Evolutionary conservation across 2,888 invertebrate species (phyloP).

Genomic region (Polymixis flavicincta): DNA sequence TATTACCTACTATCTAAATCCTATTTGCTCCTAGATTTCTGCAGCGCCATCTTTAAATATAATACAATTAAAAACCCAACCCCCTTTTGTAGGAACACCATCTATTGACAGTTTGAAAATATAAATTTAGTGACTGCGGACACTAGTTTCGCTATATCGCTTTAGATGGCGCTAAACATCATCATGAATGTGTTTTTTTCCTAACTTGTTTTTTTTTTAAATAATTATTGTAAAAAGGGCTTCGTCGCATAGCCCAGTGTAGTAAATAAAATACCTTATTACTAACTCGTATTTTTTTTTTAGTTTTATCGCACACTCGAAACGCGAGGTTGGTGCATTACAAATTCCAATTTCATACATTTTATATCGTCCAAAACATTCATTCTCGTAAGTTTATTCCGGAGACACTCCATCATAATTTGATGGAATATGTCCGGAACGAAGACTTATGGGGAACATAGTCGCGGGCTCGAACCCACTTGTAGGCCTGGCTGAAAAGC

Average conservation of each 20-base stretch:
- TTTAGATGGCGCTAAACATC: constrained; percentile 39
- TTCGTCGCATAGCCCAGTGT: neutral
- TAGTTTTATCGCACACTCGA: neutral
- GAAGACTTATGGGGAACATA: no score
- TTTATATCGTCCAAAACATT: neutral
- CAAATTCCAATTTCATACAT: neutral
- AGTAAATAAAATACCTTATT: neutral
- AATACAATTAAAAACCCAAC: neutral
- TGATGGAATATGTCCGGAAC: neutral
- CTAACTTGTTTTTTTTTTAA: neutral
- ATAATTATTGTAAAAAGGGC: neutral
- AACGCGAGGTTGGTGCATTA: neutral
- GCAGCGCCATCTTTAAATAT: constrained; percentile 17
- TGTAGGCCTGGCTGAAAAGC: no score
- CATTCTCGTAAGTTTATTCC: neutral
- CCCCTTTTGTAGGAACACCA: constrained; percentile 19
- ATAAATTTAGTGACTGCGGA: neutral
- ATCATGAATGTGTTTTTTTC: neutral
- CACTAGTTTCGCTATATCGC: constrained; percentile 11
- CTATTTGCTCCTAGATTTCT: neutral
- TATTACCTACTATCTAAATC: neutral
- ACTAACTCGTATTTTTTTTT: neutral
- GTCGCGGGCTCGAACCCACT: no score
- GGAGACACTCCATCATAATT: neutral
- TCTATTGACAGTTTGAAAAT: constrained; percentile 16